phyloP scores from a whole-genome alignment of 2,888 invertebrate genomes.

The Taphrorychus bicolor region DNA sequence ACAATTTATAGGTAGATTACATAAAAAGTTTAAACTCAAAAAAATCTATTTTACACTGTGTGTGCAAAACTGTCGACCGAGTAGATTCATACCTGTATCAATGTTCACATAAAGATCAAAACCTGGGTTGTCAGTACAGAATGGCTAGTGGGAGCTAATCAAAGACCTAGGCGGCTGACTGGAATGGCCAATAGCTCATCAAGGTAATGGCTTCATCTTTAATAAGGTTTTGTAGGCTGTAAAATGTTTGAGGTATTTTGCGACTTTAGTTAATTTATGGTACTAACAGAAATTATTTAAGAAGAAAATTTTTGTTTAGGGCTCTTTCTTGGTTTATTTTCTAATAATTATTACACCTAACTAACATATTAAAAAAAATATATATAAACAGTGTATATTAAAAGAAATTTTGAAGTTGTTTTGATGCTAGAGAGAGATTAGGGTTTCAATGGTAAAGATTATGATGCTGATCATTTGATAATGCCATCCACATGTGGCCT shows the following conservation, averaged over 20 bases:
- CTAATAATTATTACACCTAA: too few species aligned
- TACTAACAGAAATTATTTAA: neutral
- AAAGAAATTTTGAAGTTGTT: too few species aligned
- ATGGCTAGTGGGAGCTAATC: constrained; percentile 33
- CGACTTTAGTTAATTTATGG: constrained; percentile 8
- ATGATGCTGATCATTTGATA: neutral
- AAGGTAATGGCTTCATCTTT: constrained; percentile 30
- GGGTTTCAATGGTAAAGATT: neutral
- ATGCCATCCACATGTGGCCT: neutral
- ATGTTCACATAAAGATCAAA: constrained; percentile 24
- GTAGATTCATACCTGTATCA: constrained; percentile 26
- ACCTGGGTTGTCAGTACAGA: constrained; percentile 28
- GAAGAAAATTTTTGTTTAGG: neutral
- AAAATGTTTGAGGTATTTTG: constrained; percentile 17
- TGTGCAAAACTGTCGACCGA: constrained; percentile 7
- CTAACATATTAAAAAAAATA: too few species aligned
- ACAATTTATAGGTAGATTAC: neutral
- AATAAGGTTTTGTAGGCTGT: constrained; percentile 26
- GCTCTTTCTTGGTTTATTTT: neutral
- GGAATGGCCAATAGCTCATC: constrained; percentile 29
- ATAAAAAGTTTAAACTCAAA: neutral
- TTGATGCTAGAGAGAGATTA: too few species aligned
- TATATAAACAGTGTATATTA: too few species aligned
- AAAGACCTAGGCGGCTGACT: constrained; percentile 39
- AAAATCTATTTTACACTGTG: neutral